Percentiles rank a stretch among this genome's conserved stretches.
These are phyloP conservation scores for Argya squamiceps DNA, from an alignment of 2,797 vertebrate species.

Conservation along the genomic window DNA sequence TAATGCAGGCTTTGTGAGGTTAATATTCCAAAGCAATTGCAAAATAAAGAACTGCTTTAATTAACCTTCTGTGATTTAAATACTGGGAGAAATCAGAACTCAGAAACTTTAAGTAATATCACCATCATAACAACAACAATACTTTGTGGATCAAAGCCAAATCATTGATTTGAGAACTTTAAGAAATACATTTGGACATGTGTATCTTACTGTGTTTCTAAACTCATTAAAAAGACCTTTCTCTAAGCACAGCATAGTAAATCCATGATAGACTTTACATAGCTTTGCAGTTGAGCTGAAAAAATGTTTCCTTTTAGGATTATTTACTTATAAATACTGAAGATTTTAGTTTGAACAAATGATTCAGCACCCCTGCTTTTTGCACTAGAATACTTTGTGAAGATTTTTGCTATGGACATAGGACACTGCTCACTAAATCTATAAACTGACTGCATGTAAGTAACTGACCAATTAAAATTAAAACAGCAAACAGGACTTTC, in stretches of 20 bases:
- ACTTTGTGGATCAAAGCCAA: background rate
- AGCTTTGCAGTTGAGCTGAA: background rate
- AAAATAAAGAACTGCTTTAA: slow-evolving; percentile 84
- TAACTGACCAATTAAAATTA: background rate
- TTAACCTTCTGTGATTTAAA: slow-evolving; percentile 88
- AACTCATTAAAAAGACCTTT: background rate
- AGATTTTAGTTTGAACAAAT: background rate
- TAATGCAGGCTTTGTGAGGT: slow-evolving; percentile 67
- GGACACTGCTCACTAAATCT: background rate
- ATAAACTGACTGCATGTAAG: background rate
- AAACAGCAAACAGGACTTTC: background rate
- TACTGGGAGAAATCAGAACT: slow-evolving; percentile 63
- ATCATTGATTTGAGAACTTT: background rate
- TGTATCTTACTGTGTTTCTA: background rate
- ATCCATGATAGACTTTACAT: background rate
- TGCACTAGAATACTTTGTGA: background rate
- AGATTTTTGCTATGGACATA: background rate
- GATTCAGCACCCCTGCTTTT: background rate
- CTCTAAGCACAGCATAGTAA: background rate
- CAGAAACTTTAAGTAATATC: slow-evolving; percentile 39
- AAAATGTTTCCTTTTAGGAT: background rate
- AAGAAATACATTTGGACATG: background rate
- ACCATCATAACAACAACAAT: background rate
- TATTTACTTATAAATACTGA: background rate
- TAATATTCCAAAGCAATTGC: slow-evolving; percentile 78